These are phyloP conservation scores for Pygocentrus nattereri DNA, from an alignment of 2,797 vertebrate genomes.

Conservation along the genomic window DNA sequence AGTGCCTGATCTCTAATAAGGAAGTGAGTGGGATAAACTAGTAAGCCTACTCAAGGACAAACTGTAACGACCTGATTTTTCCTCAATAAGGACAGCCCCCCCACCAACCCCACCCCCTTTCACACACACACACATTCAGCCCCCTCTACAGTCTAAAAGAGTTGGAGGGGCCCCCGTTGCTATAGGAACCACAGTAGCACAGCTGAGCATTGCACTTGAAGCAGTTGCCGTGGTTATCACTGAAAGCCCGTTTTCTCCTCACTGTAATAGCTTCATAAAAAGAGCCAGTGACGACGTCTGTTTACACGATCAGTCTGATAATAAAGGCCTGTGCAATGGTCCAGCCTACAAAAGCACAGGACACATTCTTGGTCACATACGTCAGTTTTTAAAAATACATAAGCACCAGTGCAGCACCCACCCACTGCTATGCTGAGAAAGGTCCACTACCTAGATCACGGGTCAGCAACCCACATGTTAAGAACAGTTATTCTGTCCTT, in stretches of 20 bases:
- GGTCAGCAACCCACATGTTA: too few species aligned
- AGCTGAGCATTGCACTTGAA: constrained; percentile 60
- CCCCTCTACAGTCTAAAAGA: constrained; percentile 53
- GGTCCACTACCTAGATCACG: too few species aligned
- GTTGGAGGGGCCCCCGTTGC: constrained; percentile 65
- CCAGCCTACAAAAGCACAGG: background rate
- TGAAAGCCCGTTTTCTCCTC: constrained; percentile 45
- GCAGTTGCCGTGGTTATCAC: constrained; percentile 68
- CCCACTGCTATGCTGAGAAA: too few species aligned
- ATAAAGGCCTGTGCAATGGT: background rate
- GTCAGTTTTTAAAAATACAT: too few species aligned
- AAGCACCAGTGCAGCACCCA: background rate
- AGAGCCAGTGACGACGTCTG: background rate
- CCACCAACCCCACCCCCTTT: background rate
- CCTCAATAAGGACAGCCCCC: constrained; percentile 47
- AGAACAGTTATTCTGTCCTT: too few species aligned
- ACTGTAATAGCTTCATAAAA: constrained; percentile 4
- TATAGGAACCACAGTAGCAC: constrained; percentile 66
- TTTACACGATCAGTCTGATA: background rate
- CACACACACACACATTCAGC: background rate
- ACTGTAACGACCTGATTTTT: constrained; percentile 59
- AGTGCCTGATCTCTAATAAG: background rate
- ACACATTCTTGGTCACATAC: background rate
- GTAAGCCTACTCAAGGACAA: constrained; percentile 23
- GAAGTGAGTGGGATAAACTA: constrained; percentile 7